phyloP scores from a whole-genome alignment of 2,113 vertebrate species.

The Rhinopomastus cyanomelas region DNA sequence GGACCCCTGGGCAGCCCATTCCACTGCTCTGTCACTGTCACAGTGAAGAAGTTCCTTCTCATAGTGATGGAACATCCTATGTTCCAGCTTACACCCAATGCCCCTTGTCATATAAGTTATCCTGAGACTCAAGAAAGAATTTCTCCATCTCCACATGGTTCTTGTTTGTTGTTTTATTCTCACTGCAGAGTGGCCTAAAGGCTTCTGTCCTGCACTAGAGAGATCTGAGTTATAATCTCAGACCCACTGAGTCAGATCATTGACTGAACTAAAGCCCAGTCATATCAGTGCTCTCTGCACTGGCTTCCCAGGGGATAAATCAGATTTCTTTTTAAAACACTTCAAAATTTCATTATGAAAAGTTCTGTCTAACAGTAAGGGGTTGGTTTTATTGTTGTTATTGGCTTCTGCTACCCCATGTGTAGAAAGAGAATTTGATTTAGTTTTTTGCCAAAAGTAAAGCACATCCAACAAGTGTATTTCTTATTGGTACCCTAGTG shows the following conservation, averaged over 20 bases:
- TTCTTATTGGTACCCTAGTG: not conserved
- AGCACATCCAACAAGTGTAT: not conserved
- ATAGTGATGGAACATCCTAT: no score
- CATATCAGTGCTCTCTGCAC: not conserved
- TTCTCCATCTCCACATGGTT: not conserved
- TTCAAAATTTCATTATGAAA: not conserved
- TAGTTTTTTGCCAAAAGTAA: not conserved
- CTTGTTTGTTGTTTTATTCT: not conserved
- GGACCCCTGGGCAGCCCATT: no score
- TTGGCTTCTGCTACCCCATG: not conserved
- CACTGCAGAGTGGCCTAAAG: not conserved
- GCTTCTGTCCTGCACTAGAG: not conserved
- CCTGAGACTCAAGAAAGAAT: not conserved
- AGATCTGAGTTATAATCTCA: not conserved
- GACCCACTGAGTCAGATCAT: not conserved
- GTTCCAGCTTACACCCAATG: no score
- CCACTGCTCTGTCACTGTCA: no score
- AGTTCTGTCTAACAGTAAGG: not conserved
- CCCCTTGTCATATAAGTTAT: not conserved
- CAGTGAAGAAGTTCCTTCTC: no score
- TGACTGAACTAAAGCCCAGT: not conserved
- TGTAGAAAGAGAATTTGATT: not conserved
- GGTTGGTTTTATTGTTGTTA: not conserved
- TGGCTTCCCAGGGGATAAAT: not conserved
- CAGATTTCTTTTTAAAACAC: not conserved